These are phyloP conservation scores for Tetropium fuscum DNA, from an alignment of 2,888 invertebrate species.

Conservation along the genomic window DNA sequence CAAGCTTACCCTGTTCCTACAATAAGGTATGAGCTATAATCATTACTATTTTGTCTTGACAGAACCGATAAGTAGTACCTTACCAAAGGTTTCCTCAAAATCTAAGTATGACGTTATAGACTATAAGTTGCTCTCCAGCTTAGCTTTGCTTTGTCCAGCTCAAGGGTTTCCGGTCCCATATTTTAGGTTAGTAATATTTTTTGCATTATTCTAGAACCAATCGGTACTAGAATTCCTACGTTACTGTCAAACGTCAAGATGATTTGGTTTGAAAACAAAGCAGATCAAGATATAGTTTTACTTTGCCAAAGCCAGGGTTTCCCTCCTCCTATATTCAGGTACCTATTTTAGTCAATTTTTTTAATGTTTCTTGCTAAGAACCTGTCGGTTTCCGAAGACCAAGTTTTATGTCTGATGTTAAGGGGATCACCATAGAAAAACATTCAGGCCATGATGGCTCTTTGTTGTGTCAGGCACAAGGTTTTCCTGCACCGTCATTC, in stretches of 20 bases:
- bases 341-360: slow-evolving; percentile 44
- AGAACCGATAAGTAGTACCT: slow-evolving; percentile 69
- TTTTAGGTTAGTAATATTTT: slow-evolving; percentile 65
- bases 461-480: slow-evolving; percentile 70
- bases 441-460: slow-evolving; percentile 57
- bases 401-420: slow-evolving; percentile 56
- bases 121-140: slow-evolving; percentile 55
- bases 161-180: slow-evolving; percentile 73
- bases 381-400: slow-evolving; percentile 59
- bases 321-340: slow-evolving; percentile 71
- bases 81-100: slow-evolving; percentile 66
- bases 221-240: slow-evolving; percentile 64
- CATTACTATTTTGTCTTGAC: slow-evolving; percentile 20
- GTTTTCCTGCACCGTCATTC: slow-evolving; percentile 70
- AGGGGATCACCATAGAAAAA: slow-evolving; percentile 58
- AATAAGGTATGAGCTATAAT: slow-evolving; percentile 71
- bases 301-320: slow-evolving; percentile 71
- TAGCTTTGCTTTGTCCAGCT: slow-evolving; percentile 76
- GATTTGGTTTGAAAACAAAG: slow-evolving; percentile 54
- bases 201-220: slow-evolving; percentile 59
- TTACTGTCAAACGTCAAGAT: slow-evolving; percentile 57
- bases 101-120: slow-evolving; percentile 61
- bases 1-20: slow-evolving; percentile 82
- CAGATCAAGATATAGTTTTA: slow-evolving; percentile 51
- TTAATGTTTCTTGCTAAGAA: slow-evolving; percentile 47